phyloP scores from a whole-genome alignment of 2,797 vertebrate species.

The Falco concolor region DNA sequence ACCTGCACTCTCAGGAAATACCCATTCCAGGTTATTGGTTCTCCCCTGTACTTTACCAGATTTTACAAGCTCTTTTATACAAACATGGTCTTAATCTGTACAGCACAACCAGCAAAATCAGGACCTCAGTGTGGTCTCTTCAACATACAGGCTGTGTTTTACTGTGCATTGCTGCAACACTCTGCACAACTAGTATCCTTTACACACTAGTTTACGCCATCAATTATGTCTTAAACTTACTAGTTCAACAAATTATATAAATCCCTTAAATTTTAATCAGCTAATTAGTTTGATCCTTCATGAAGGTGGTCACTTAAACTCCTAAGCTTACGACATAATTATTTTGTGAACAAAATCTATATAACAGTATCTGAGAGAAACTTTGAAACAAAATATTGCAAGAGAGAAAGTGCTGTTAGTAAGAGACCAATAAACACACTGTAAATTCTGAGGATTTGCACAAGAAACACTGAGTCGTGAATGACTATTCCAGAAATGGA shows the following conservation, averaged over 20 bases:
- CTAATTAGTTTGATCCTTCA: not conserved
- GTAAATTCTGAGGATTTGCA: slow-evolving; percentile 50
- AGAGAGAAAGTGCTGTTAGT: slow-evolving; percentile 17
- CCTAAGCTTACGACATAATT: not conserved
- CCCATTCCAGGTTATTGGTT: not conserved
- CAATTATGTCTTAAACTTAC: not conserved
- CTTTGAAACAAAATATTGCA: slow-evolving; percentile 16
- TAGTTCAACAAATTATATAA: not conserved
- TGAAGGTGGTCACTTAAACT: not conserved
- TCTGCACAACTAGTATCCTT: not conserved
- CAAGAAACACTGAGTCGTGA: slow-evolving; percentile 32
- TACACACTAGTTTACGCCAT: not conserved
- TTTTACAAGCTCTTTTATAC: not conserved
- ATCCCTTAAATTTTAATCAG: not conserved
- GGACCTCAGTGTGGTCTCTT: not conserved
- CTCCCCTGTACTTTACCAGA: not conserved
- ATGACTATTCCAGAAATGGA: slow-evolving; percentile 61
- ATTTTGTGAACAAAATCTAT: not conserved
- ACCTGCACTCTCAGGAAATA: not conserved
- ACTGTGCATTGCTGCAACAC: not conserved
- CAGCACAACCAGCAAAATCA: not conserved
- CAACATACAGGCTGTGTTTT: not conserved
- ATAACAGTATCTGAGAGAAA: slow-evolving; percentile 2
- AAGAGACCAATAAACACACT: slow-evolving; percentile 43
- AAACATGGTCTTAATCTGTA: not conserved